These are phyloP conservation scores for Azorinus chamasolen DNA, from an alignment of 2,888 invertebrate species.

Conservation along the genomic window DNA sequence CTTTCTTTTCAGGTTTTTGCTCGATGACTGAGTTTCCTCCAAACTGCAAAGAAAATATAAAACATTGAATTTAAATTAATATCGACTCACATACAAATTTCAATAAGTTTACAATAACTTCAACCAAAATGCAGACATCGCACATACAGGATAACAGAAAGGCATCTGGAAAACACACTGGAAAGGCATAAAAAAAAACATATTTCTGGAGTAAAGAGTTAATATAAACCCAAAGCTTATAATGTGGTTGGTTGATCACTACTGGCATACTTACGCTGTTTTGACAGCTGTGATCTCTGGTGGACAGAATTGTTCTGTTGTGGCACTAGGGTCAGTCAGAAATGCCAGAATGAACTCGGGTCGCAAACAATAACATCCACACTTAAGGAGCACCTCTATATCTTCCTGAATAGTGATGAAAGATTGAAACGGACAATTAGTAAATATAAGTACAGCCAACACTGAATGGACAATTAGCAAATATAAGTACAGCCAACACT, in stretches of 20 bases:
- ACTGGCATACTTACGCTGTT: conserved; percentile 67
- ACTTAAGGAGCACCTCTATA: conserved; percentile 88
- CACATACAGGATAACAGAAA: no score
- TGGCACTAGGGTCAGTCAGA: conserved; percentile 86
- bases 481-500: no score
- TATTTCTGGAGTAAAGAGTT: no score
- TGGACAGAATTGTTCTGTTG: conserved; percentile 71
- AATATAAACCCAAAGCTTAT: no score
- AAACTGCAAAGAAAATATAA: background rate
- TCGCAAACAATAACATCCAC: conserved; percentile 89
- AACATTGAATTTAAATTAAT: conserved; percentile 4
- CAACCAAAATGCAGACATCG: no score
- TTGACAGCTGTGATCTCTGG: conserved; percentile 72
- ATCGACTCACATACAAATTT: no score
- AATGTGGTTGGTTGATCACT: no score
- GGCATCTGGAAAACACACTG: no score
- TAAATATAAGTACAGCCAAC: no score
- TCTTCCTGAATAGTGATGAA: conserved; percentile 86
- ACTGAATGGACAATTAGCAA: no score
- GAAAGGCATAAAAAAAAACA: no score
- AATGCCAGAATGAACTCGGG: conserved; percentile 90
- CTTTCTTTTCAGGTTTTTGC: conserved; percentile 42
- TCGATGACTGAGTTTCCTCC: background rate
- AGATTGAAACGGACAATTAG: conserved; percentile 1
- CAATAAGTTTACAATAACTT: no score